Base-by-base conservation (phyloP, 2,888 invertebrate genomes). In the Polylopha cassiicola region DNA sequence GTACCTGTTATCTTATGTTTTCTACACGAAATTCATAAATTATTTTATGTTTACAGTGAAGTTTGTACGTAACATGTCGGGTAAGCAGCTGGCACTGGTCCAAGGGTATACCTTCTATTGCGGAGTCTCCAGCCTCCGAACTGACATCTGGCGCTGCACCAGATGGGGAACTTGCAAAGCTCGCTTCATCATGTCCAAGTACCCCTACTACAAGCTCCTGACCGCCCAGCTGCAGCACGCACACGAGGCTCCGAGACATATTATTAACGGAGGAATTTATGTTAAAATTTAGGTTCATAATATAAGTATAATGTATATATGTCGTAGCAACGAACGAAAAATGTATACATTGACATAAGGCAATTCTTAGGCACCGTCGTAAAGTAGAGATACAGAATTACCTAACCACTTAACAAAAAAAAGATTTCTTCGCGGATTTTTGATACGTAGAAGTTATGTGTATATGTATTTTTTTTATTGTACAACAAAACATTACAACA, bases 131-230 rank as follows among this genome's bases (percentile, higher is more conserved):
- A 47, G 51, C 1, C 3, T 30, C 4, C 46, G 37, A 23, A 53
- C 34, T 3, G 43, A 46, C n/a, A 49, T 49, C 8, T 62, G 58
- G 58, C 43, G 56, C 5, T 60, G 61, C 38, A 56, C 58, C 5
- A 36, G 26, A 41, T 43, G 50, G 41, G 45, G 45, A 9, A 37
- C 44, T 3, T 50, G 50, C 16, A 47, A 39, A 16, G 51, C 49
- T 4, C 37, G 49, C 7, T 41, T 49, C 24, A 48, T 48, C 46
- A 43, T 51, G 24, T 43, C 46, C 28, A 45, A 47, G 10, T 11
- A 33, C 27, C 32, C 41, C 6, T 3, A 21, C 13, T 30, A 30
- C 10, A 41, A 44, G 4, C 11, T 38, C 5, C 39, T 51, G 4
- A 44, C 39, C 1, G 38, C 43, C 1, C 29, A 37, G 15, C n/a